A percentile compares a stretch with the other conserved stretches of the same genome.
Evolutionary conservation across 2,797 vertebrate genomes (phyloP).

Genomic region (Lemur catta): DNA sequence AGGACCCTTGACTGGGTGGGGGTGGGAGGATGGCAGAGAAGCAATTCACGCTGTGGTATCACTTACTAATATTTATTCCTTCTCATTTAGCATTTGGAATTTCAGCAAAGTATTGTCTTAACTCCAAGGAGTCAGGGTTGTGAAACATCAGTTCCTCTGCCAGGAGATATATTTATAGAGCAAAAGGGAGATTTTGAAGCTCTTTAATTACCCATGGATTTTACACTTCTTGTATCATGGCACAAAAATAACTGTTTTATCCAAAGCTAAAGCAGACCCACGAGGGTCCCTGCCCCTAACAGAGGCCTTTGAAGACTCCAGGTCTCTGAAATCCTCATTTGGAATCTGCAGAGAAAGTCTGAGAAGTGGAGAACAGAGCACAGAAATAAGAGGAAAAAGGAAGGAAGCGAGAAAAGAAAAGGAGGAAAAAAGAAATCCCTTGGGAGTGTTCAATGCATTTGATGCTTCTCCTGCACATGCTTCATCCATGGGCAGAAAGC

Average conservation of each 20-base stretch:
- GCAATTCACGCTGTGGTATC: not conserved
- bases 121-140: not conserved
- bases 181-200: not conserved
- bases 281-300: not conserved
- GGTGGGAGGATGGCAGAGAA: not conserved
- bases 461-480: accelerated
- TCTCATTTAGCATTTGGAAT: not conserved
- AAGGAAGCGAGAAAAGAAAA: constrained; percentile 38
- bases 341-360: constrained; percentile 15
- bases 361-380: not conserved
- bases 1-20: too few relatives aligned
- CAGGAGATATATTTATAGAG: not conserved
- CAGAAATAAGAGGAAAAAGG: constrained; percentile 41
- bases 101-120: not conserved
- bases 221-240: not conserved
- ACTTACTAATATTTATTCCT: not conserved
- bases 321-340: not conserved
- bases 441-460: not conserved
- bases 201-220: not conserved
- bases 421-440: not conserved
- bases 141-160: not conserved
- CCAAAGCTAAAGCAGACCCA: not conserved
- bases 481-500: not conserved
- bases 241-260: not conserved
- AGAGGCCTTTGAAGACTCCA: not conserved